Conservation (phyloP, 2,113 vertebrate genomes). For the Gymnarchus niloticus region DNA sequence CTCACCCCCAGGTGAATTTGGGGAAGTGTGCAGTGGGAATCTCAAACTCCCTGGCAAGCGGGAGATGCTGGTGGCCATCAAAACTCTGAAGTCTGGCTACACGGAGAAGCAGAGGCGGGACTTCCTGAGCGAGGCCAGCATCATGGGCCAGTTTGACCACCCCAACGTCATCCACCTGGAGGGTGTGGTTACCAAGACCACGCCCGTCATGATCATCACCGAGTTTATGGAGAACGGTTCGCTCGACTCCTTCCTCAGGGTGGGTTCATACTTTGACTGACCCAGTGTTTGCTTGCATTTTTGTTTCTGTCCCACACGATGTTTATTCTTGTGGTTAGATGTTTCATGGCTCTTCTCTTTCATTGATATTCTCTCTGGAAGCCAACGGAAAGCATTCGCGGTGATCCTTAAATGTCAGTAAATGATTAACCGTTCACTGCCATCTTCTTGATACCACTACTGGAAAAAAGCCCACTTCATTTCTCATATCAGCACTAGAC, state of each 20-base stretch:
- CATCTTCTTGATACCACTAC: background rate
- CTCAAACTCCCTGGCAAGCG: conserved; percentile 87
- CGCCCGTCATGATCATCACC: conserved; percentile 90
- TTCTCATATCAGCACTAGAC: background rate
- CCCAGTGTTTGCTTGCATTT: background rate
- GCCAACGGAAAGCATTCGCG: background rate
- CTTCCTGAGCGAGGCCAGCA: conserved; percentile 82
- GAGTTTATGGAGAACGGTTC: conserved; percentile 99
- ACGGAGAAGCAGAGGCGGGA: conserved; percentile 82
- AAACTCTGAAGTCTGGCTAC: conserved; percentile 79
- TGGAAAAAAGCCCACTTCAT: background rate
- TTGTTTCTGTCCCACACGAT: background rate
- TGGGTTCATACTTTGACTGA: conserved; percentile 42
- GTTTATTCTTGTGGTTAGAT: background rate
- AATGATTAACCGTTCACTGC: background rate
- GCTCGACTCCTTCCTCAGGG: conserved; percentile 89
- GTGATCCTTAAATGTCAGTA: background rate
- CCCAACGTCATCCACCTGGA: conserved; percentile 90
- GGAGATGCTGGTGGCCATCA: conserved; percentile 84
- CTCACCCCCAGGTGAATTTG: conserved; percentile 77
- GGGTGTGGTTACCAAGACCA: conserved; percentile 91
- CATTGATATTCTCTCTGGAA: background rate
- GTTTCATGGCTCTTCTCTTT: background rate
- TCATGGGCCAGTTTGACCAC: conserved; percentile 93
- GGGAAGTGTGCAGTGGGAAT: conserved; percentile 94